A percentile compares a stretch with the other conserved stretches of the same genome.
Conservation (phyloP, 2,888 invertebrate species). For the Harpalus rubripes region DNA sequence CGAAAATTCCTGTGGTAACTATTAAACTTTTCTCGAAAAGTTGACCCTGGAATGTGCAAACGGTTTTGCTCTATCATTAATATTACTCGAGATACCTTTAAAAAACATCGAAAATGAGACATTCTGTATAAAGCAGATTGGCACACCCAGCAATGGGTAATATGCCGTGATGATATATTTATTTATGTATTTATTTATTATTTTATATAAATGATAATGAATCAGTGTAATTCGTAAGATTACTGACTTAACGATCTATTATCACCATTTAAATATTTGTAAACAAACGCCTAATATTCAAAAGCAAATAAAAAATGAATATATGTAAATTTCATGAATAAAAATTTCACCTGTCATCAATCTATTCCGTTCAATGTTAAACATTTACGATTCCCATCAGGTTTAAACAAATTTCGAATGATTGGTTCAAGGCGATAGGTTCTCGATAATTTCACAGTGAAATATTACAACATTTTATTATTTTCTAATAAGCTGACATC, state of each 20-base stretch:
- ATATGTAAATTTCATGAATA: slow-evolving; percentile 48
- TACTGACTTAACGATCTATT: slow-evolving; percentile 7
- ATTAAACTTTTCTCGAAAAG: too few species aligned
- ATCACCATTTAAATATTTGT: slow-evolving; percentile 38
- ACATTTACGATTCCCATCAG: slow-evolving; percentile 36
- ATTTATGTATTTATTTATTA: too few species aligned
- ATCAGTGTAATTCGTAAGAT: neutral
- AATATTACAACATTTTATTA: slow-evolving; percentile 53
- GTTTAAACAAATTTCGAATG: slow-evolving; percentile 45
- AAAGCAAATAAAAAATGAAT: slow-evolving; percentile 40
- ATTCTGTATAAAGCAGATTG: too few species aligned
- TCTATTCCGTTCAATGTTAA: slow-evolving; percentile 44
- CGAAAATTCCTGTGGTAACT: too few species aligned
- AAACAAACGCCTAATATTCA: slow-evolving; percentile 15
- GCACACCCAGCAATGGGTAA: too few species aligned
- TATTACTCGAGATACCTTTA: too few species aligned
- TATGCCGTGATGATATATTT: too few species aligned
- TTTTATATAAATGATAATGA: too few species aligned
- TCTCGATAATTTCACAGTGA: slow-evolving; percentile 40
- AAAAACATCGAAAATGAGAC: too few species aligned
- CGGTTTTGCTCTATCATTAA: too few species aligned
- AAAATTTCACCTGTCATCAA: slow-evolving; percentile 35
- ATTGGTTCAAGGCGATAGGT: slow-evolving; percentile 40
- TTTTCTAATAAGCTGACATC: slow-evolving; percentile 45
- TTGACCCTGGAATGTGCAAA: too few species aligned